Percentiles rank a stretch among this genome's conserved stretches.
These are phyloP conservation scores for Trigoniulus corallinus DNA, from an alignment of 1,140 invertebrate genomes.

Conservation along the genomic window DNA sequence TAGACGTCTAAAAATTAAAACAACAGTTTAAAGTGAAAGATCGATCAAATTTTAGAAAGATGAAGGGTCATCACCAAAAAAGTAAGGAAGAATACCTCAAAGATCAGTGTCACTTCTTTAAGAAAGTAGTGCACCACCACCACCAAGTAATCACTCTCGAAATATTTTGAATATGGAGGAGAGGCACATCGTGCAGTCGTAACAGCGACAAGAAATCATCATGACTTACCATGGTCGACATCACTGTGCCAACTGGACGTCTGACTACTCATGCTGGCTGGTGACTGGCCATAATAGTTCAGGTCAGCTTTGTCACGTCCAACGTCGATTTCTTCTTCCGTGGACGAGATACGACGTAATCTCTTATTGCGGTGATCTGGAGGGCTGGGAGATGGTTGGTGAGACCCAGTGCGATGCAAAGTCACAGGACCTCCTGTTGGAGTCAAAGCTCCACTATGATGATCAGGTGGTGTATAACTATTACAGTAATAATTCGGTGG, in stretches of 20 bases:
- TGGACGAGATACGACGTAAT: conserved; percentile 37
- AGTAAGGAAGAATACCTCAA: too few species aligned
- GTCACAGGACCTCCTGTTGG: conserved; percentile 11
- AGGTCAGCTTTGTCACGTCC: conserved; percentile 29
- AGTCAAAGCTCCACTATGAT: conserved; percentile 17
- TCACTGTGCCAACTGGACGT: conserved; percentile 39
- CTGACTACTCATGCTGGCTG: conserved; percentile 34
- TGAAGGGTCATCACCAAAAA: too few species aligned
- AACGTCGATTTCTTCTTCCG: conserved; percentile 34
- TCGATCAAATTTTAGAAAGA: too few species aligned
- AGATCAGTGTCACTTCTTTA: too few species aligned
- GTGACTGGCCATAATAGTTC: conserved; percentile 40
- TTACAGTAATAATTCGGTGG: conserved; percentile 78
- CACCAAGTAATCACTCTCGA: too few species aligned
- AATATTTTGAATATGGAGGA: too few species aligned
- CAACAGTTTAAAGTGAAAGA: too few species aligned
- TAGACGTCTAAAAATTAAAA: too few species aligned
- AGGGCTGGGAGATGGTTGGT: conserved; percentile 23
- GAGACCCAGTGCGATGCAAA: conserved; percentile 16
- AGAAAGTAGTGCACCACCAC: too few species aligned
- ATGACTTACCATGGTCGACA: conserved; percentile 32
- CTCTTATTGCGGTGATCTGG: conserved; percentile 35
- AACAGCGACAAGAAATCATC: too few species aligned
- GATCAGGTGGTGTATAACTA: conserved; percentile 64
- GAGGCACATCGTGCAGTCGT: too few species aligned